Evolutionary conservation across 2,888 invertebrate genomes (phyloP), one percentile per base, ranked within the genome.

Genomic region (Ctena decussata): DNA sequence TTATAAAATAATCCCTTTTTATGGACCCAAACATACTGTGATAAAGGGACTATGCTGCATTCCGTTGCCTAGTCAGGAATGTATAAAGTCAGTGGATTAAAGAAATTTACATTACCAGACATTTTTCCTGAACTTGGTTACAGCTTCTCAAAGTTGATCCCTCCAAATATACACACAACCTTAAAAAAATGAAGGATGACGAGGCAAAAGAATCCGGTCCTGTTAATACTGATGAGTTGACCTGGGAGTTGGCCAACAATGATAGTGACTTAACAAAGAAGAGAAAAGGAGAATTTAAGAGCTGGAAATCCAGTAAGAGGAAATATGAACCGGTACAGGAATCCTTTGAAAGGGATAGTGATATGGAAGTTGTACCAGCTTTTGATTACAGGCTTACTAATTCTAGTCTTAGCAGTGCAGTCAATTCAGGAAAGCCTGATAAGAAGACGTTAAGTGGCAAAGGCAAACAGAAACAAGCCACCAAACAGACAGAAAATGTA

Each of bases 121-220:
- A n/a, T n/a, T 79, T 75, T 80, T 69, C 80, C 81, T 84, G 77
- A 84, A 78, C 81, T 71, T 39, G n/a, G 24, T 71, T 46, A 15
- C 70, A 93, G 86, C 75, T 91, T n/a, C 39, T 92, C 41, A 91
- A 86, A 78, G 85, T 92, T 30, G 94, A 94, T 75, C 94, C 94
- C n/a, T 94, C 94, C 32, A 94, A 94, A 80, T 91, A 86, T 57
- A 90, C 91, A n/a, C 94, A 94, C 77, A 90, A 92, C 57, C 71
- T 93, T 11, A 94, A 91, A 80, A 91, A 82, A 75, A 84, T 94
- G 21, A 92, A 92, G 72, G 87, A 84, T 27, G 89, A 91, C 1
- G 46, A 65, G 18, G 35, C 12, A 27, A 41, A 32, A 11, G 80
- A 86, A 30, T 35, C 35, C 24, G 72, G 49, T 8, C 69, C 39